phyloP scores from a whole-genome alignment of 2,888 invertebrate genomes.

The Callinectes sapidus region DNA sequence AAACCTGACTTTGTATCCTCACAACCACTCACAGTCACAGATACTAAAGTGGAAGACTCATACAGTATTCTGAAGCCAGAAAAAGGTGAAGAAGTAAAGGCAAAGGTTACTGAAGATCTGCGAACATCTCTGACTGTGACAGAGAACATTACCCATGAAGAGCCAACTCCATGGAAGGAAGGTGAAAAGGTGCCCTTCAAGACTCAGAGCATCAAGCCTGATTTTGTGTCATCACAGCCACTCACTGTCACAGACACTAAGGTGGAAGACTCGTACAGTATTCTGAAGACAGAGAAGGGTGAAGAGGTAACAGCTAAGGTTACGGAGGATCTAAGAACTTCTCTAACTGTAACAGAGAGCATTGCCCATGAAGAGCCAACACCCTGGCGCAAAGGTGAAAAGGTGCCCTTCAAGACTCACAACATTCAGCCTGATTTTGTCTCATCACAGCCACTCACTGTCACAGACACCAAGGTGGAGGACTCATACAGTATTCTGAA shows the following conservation, averaged over 20 bases:
- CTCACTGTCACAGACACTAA: conserved; percentile 16
- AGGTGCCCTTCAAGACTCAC: conserved; percentile 4
- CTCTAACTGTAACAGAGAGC: conserved; percentile 21
- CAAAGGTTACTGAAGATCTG: conserved; percentile 28
- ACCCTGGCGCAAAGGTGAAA: conserved; percentile 3
- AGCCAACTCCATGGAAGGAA: conserved; percentile 30
- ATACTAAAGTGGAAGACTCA: conserved; percentile 28
- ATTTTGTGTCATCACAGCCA: conserved; percentile 30
- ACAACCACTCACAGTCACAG: conserved; percentile 26
- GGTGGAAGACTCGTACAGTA: conserved; percentile 21
- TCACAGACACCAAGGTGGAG: conserved; percentile 29
- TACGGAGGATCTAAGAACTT: conserved; percentile 22
- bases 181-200: conserved; percentile 37
- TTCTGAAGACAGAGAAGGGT: conserved; percentile 5
- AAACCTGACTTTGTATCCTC: conserved; percentile 14
- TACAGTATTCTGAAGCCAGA: conserved; percentile 7
- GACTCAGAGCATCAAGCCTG: conserved; percentile 15
- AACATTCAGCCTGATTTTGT: conserved; percentile 23
- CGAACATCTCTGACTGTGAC: conserved; percentile 12
- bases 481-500: conserved; percentile 9
- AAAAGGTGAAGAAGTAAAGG: conserved; percentile 31
- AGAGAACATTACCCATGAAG: conserved; percentile 31
- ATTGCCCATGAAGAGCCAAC: conserved; percentile 34
- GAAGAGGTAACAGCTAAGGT: conserved; percentile 37
- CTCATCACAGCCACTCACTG: conserved; percentile 1